Conservation (phyloP, 2,888 invertebrate genomes). For the Stenichneumon culpator region DNA sequence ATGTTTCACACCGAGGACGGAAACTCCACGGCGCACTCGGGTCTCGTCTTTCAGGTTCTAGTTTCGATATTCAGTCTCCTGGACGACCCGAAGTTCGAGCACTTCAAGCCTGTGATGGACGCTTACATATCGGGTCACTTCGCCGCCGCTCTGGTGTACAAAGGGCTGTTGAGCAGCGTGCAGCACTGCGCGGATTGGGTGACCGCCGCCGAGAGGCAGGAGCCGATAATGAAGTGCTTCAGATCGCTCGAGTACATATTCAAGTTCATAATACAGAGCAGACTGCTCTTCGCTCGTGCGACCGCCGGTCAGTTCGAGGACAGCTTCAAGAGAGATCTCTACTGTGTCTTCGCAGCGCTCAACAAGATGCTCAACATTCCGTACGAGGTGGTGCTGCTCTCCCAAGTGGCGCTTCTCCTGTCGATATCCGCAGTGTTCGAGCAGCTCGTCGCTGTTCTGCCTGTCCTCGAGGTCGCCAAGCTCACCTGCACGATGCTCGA, state of each 20-base stretch:
- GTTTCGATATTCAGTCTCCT: constrained; percentile 96
- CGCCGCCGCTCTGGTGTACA: constrained; percentile 97
- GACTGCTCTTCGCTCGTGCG: constrained; percentile 93
- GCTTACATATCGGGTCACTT: constrained; percentile 98
- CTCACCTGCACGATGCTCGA: constrained; percentile 93
- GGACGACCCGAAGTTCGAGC: constrained; percentile 96
- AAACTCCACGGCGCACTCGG: constrained; percentile 95
- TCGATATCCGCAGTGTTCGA: constrained; percentile 94
- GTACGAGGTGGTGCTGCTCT: constrained; percentile 91
- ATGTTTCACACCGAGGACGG: constrained; percentile 97
- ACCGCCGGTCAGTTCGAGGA: constrained; percentile 96
- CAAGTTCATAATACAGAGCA: constrained; percentile 96
- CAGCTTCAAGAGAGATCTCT: constrained; percentile 93
- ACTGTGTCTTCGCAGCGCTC: constrained; percentile 92
- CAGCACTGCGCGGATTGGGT: constrained; percentile 96
- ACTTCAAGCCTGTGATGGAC: constrained; percentile 97
- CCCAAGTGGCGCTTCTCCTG: constrained; percentile 93
- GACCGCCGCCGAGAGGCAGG: constrained; percentile 94
- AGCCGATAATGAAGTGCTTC: constrained; percentile 96
- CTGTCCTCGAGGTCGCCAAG: constrained; percentile 92
- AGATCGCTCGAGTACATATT: constrained; percentile 96
- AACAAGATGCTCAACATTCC: constrained; percentile 91
- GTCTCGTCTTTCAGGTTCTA: constrained; percentile 96
- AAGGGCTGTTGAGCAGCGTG: constrained; percentile 95
- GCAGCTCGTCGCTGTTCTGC: constrained; percentile 91